These are phyloP conservation scores for Drosophila mojavensis DNA, from an alignment of 1,140 invertebrate genomes.

Conservation along the genomic window DNA sequence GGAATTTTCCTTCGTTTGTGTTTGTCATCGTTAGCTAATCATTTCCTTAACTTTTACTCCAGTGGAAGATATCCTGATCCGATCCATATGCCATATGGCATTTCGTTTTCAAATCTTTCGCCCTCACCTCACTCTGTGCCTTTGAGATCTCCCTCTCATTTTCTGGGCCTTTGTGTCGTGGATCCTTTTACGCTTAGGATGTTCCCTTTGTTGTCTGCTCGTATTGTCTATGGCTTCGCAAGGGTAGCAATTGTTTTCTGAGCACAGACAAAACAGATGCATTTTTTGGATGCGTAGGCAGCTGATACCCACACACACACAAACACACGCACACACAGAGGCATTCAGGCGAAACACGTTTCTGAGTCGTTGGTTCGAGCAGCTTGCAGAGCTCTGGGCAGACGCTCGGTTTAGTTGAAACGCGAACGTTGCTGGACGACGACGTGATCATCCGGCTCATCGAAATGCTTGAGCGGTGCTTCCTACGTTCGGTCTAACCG, in stretches of 20 bases:
- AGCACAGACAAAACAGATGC: constrained; percentile 70
- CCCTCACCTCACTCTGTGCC: not conserved
- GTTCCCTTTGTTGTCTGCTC: constrained; percentile 40
- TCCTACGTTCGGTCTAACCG: constrained; percentile 55
- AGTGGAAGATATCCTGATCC: constrained; percentile 3
- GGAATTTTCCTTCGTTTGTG: constrained; percentile 4
- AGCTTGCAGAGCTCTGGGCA: constrained; percentile 32
- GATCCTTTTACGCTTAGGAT: constrained; percentile 76
- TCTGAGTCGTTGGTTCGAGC: constrained; percentile 20
- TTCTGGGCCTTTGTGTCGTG: constrained; percentile 39
- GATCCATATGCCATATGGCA: constrained; percentile 47
- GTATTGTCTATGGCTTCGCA: constrained; percentile 45
- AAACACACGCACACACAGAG: constrained; percentile 28
- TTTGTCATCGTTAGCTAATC: constrained; percentile 77
- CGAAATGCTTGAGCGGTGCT: constrained; percentile 48
- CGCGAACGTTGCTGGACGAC: constrained; percentile 63
- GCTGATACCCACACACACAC: constrained; percentile 35
- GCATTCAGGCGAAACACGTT: constrained; percentile 65
- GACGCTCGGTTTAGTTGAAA: constrained; percentile 76
- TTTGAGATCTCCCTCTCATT: not conserved
- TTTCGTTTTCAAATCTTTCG: constrained; percentile 4
- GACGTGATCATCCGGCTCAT: constrained; percentile 51
- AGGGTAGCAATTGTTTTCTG: constrained; percentile 44
- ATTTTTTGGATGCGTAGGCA: constrained; percentile 58
- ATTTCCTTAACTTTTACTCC: constrained; percentile 48